Conservation (phyloP, 1,140 invertebrate species). For the Dysdera silvatica region DNA sequence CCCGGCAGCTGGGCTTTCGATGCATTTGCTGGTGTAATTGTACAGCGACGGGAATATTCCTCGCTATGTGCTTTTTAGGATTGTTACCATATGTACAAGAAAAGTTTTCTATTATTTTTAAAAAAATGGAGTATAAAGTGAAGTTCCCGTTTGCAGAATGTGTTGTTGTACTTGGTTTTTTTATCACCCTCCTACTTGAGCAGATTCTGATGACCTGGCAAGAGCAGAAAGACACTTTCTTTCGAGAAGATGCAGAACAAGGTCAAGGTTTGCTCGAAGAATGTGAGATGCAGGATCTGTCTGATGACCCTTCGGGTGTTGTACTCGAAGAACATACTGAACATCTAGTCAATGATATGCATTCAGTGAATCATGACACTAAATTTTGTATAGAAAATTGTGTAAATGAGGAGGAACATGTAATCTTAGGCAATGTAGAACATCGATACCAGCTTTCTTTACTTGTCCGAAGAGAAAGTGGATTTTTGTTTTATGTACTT, state of each 20-base stretch:
- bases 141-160: conserved; percentile 36
- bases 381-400: not conserved
- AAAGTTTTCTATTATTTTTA: conserved; percentile 33
- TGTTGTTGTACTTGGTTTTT: conserved; percentile 38
- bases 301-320: conserved; percentile 2
- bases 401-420: not conserved
- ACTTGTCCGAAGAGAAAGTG: conserved; percentile 18
- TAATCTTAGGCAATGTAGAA: not conserved
- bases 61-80: conserved; percentile 43
- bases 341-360: not conserved
- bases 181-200: conserved; percentile 37
- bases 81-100: conserved; percentile 41
- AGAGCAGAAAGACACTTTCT: not conserved
- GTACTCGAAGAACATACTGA: conserved; percentile 3
- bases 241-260: conserved; percentile 13
- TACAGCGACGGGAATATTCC: conserved; percentile 43
- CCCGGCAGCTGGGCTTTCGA: conserved; percentile 3
- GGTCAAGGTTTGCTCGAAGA: conserved; percentile 22
- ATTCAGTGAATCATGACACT: not conserved
- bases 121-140: conserved; percentile 17
- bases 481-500: conserved; percentile 40
- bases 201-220: conserved; percentile 30
- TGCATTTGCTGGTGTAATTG: conserved; percentile 41
- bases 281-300: conserved; percentile 23
- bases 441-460: conserved; percentile 24